Percentiles rank a stretch among this genome's conserved stretches.
phyloP scores from a whole-genome alignment of 2,797 vertebrate genomes.

The Phoebastria nigripes region DNA sequence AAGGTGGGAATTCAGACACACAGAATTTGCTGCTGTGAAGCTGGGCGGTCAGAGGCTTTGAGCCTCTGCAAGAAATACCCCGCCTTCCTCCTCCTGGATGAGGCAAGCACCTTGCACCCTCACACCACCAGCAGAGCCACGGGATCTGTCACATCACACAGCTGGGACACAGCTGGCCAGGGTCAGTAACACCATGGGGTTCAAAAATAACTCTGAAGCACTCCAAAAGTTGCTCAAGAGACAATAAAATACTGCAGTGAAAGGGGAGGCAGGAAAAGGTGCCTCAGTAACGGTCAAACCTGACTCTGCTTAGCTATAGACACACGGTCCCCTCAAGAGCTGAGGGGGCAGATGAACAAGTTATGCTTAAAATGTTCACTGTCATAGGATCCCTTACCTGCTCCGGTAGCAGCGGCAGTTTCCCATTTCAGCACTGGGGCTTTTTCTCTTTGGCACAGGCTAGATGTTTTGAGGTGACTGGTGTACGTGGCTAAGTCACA shows the following conservation, averaged over 20 bases:
- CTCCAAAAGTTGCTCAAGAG: background rate
- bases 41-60: background rate
- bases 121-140: background rate
- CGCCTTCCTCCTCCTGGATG: background rate
- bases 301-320: background rate
- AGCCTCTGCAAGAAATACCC: background rate
- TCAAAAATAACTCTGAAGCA: background rate
- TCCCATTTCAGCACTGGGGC: background rate
- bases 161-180: background rate
- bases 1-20: background rate
- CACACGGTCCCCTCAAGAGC: background rate
- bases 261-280: background rate
- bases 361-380: background rate
- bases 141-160: background rate
- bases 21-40: background rate
- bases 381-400: background rate
- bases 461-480: background rate
- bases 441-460: background rate
- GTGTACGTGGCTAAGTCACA: background rate
- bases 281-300: background rate
- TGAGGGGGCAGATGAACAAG: background rate
- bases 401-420: background rate
- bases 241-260: background rate
- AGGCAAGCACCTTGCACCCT: background rate
- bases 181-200: rapidly evolving